Evolutionary conservation across 2,888 invertebrate species (phyloP), one percentile per base, ranked within the genome.

Genomic region (Tiliacea aurago): DNA sequence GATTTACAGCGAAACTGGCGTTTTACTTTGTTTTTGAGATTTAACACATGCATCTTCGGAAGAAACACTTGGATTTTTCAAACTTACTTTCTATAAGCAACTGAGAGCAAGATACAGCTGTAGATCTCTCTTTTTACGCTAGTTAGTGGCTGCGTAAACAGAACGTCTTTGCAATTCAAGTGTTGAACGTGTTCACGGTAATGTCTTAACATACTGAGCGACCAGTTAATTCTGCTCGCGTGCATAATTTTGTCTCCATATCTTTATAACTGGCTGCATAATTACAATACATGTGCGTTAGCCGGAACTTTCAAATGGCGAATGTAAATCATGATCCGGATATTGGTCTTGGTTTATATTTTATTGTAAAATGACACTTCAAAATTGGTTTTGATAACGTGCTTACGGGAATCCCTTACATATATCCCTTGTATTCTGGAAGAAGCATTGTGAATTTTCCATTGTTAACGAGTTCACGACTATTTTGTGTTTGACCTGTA

Each of bases 71-170:
- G 59, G 49, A 69, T 76, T 69, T 79, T 76, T 71, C 62, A 70
- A 76, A 85, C 81, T 78, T 85, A 85, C 86, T 84, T 85, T 85
- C 84, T 85, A 72, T 72, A 53, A 28, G 51, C n/a, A 47, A 51
- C 58, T 63, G 62, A 58, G 68, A 56, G 65, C 47, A 55, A 73
- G 64, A 61, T 55, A 59, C 49, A 56, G 49, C 69, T 64, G 68
- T 71, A 66, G 62, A 85, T 85, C 84, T 85, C 80, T 84, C 84
- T 84, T 83, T 84, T 80, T 75, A 75, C 71, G 69, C 72, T 72
- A 71, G 68, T 63, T 74, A 61, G 64, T 65, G 61, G 62, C 64
- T 74, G 73, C 58, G 73, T 85, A 77, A 80, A 85, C 80, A 80
- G 63, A 75, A 73, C 76, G 63, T 61, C 80, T 80, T 76, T 62